Conservation (phyloP, 2,797 vertebrate species). For the Heterohyrax brucei region DNA sequence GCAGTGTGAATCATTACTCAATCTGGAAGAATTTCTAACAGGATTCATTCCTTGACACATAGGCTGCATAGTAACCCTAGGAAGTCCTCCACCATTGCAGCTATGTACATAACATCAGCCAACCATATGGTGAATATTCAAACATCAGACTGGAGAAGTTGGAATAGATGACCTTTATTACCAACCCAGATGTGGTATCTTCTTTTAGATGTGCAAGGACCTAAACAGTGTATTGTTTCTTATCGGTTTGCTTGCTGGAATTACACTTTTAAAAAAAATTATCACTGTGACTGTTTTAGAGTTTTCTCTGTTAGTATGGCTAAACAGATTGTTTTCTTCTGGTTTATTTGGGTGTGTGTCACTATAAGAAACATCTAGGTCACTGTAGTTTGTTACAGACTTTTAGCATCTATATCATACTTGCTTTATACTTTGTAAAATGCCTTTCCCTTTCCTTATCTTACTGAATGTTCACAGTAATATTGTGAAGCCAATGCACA, state of each 20-base stretch:
- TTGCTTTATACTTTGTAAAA: conserved; percentile 55
- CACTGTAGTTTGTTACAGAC: neutral
- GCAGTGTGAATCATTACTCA: neutral
- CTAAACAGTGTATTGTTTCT: neutral
- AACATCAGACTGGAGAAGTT: conserved; percentile 18
- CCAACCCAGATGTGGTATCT: neutral
- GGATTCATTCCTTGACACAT: neutral
- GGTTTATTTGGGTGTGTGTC: conserved; percentile 13
- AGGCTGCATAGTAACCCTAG: neutral
- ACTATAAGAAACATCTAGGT: conserved; percentile 39
- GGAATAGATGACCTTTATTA: conserved; percentile 8
- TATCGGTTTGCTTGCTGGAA: conserved; percentile 33
- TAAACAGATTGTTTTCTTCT: conserved; percentile 30
- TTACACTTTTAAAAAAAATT: conserved; percentile 38
- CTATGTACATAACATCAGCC: neutral
- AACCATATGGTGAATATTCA: conserved; percentile 11
- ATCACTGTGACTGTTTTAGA: conserved; percentile 5
- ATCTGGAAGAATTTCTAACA: conserved; percentile 60
- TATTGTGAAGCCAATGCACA: neutral
- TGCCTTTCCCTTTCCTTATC: neutral
- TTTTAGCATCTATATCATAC: conserved; percentile 55
- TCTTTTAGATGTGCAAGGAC: neutral
- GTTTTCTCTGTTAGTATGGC: conserved; percentile 14
- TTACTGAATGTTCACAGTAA: conserved; percentile 57
- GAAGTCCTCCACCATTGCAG: neutral